These are phyloP conservation scores for Agrypnia vestita DNA, from an alignment of 1,140 invertebrate species.

Conservation along the genomic window DNA sequence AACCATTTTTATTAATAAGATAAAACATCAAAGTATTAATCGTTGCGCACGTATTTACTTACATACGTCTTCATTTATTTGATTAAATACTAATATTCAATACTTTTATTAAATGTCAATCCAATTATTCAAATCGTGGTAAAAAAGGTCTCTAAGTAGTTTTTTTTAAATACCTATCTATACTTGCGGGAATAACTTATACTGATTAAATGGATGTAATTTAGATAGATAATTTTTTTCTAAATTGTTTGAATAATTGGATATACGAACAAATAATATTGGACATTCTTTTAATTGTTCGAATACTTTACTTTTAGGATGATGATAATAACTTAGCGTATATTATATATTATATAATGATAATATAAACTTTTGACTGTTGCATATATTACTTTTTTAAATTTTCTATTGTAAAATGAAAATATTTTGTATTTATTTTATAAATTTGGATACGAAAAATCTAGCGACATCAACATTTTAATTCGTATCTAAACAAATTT, in stretches of 20 bases:
- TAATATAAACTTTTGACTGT: constrained; percentile 56
- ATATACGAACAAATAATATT: background rate
- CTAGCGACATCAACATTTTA: constrained; percentile 40
- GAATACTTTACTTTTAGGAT: constrained; percentile 39
- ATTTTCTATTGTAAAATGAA: constrained; percentile 55
- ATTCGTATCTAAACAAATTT: constrained; percentile 37
- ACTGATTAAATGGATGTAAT: background rate
- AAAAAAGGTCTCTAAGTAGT: background rate
- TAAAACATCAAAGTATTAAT: constrained; percentile 2
- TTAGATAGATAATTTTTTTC: background rate
- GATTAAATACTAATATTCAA: background rate
- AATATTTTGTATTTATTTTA: constrained; percentile 44
- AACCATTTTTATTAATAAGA: constrained; percentile 1
- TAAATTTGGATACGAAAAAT: constrained; percentile 26
- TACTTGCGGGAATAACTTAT: background rate
- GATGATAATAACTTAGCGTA: constrained; percentile 56
- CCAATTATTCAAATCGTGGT: constrained; percentile 19
- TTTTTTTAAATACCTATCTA: background rate
- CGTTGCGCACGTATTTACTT: background rate
- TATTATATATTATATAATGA: constrained; percentile 39
- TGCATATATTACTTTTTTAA: constrained; percentile 56
- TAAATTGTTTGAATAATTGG: constrained; percentile 22
- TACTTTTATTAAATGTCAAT: background rate
- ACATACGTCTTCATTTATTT: background rate
- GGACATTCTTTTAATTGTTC: background rate